phyloP scores from a whole-genome alignment of 2,888 invertebrate species.

The Graphium colonna region DNA sequence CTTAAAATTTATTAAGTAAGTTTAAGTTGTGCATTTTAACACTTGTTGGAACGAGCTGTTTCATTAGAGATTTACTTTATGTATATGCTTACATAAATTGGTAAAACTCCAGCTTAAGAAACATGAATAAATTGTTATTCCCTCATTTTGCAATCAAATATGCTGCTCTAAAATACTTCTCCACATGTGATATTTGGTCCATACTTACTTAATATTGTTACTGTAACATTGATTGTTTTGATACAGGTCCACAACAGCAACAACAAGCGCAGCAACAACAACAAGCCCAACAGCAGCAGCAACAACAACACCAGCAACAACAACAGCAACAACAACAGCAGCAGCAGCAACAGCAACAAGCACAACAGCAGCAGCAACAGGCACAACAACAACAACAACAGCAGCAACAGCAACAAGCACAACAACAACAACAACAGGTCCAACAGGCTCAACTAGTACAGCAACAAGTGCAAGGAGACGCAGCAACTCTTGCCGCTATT shows the following conservation, averaged over 20 bases:
- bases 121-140: too few relatives aligned
- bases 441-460: conserved; percentile 57
- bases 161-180: too few relatives aligned
- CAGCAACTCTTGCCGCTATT: conserved; percentile 69
- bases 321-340: conserved; percentile 38
- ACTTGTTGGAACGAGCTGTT: too few relatives aligned
- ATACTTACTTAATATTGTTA: too few relatives aligned
- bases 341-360: conserved; percentile 45
- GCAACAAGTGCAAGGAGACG: conserved; percentile 62
- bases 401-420: conserved; percentile 52
- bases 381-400: conserved; percentile 44
- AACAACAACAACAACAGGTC: conserved; percentile 61
- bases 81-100: too few relatives aligned
- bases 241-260: conserved; percentile 41
- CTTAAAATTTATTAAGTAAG: too few relatives aligned
- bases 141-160: too few relatives aligned
- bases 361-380: conserved; percentile 45
- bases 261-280: conserved; percentile 65
- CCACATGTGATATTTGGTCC: too few relatives aligned
- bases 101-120: too few relatives aligned
- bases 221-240: too few relatives aligned
- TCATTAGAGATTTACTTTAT: too few relatives aligned
- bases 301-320: conserved; percentile 36
- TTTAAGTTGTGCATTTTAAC: too few relatives aligned
- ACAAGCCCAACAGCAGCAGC: conserved; percentile 67